phyloP scores from a whole-genome alignment of 2,888 invertebrate genomes.

The Spicauda simplicius region DNA sequence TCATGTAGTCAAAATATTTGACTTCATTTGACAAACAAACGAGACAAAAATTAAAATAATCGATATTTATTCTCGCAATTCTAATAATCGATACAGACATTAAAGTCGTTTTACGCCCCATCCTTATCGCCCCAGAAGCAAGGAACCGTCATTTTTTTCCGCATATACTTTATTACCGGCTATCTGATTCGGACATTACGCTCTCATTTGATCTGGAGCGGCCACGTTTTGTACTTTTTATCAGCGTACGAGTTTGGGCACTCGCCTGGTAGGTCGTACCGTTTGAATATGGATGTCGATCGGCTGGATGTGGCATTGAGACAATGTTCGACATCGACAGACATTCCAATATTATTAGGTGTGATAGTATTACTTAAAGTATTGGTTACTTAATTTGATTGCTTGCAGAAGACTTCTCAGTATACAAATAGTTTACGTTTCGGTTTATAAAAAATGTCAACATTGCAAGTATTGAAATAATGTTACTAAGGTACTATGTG shows the following conservation, averaged over 20 bases:
- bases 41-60: background rate
- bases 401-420: too few relatives aligned
- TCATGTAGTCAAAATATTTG: too few relatives aligned
- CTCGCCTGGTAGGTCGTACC: slow-evolving; percentile 51
- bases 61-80: background rate
- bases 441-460: too few relatives aligned
- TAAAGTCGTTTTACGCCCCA: background rate
- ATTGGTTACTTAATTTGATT: too few relatives aligned
- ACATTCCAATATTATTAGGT: too few relatives aligned
- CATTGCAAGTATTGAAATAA: too few relatives aligned
- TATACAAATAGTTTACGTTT: too few relatives aligned
- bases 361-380: too few relatives aligned
- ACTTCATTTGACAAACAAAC: too few relatives aligned
- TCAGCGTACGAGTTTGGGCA: slow-evolving; percentile 57
- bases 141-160: slow-evolving; percentile 23
- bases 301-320: slow-evolving; percentile 34
- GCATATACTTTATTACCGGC: slow-evolving; percentile 36
- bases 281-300: slow-evolving; percentile 40
- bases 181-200: slow-evolving; percentile 41
- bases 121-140: background rate
- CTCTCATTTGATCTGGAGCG: slow-evolving; percentile 78
- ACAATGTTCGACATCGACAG: too few relatives aligned
- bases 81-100: background rate
- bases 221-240: slow-evolving; percentile 58
- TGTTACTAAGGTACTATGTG: too few relatives aligned